phyloP scores from a whole-genome alignment of 2,888 invertebrate genomes.

The Tipula unca region DNA sequence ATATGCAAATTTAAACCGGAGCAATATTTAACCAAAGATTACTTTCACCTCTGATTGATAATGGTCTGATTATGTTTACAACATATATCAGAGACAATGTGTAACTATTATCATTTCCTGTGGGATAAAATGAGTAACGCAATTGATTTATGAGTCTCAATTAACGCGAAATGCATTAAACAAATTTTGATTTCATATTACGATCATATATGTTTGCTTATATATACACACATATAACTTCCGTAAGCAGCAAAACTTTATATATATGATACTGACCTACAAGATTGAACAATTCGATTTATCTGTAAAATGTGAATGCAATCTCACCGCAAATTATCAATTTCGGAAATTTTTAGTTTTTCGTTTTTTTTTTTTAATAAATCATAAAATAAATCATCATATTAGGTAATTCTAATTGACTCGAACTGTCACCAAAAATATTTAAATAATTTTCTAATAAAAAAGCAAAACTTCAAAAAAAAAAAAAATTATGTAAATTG shows the following conservation, averaged over 20 bases:
- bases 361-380: neutral
- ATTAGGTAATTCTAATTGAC: neutral
- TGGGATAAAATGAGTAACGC: too few species aligned
- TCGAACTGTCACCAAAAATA: neutral
- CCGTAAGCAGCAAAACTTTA: neutral
- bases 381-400: neutral
- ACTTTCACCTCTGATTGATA: too few species aligned
- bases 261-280: neutral
- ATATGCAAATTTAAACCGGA: too few species aligned
- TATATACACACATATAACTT: neutral
- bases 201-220: neutral
- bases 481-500: neutral
- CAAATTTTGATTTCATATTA: neutral
- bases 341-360: neutral
- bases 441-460: neutral
- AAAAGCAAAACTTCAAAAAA: neutral
- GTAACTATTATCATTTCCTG: too few species aligned
- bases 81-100: too few species aligned
- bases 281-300: neutral
- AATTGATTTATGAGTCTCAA: too few species aligned
- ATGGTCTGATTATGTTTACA: too few species aligned
- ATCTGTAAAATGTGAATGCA: neutral
- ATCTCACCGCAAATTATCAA: neutral
- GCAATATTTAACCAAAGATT: too few species aligned
- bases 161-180: too few species aligned